phyloP scores from a whole-genome alignment of 2,888 invertebrate genomes.

The Xestia rhomboidea region DNA sequence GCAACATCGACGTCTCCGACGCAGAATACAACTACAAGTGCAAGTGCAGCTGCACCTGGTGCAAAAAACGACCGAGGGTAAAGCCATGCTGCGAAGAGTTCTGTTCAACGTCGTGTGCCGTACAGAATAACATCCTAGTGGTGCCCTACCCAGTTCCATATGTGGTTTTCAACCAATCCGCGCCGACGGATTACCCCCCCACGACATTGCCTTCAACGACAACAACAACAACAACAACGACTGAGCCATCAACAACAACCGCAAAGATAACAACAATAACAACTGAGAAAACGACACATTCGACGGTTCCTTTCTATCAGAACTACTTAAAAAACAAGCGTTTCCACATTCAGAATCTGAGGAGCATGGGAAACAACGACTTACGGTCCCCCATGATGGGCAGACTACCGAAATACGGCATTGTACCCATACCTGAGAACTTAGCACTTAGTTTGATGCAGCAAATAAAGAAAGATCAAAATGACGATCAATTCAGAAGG shows the following conservation, averaged over 20 bases:
- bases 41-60: constrained; percentile 45
- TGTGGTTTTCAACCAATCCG: constrained; percentile 45
- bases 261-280: not conserved
- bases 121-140: constrained; percentile 49
- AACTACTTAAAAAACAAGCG: constrained; percentile 26
- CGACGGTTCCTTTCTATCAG: constrained; percentile 16
- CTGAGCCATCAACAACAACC: not conserved
- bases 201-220: constrained; percentile 10
- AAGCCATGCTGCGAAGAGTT: constrained; percentile 41
- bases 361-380: constrained; percentile 20
- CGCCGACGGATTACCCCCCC: not conserved
- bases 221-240: not conserved
- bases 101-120: constrained; percentile 27
- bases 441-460: constrained; percentile 58
- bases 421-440: constrained; percentile 66
- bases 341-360: constrained; percentile 31
- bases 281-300: not conserved
- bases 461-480: constrained; percentile 45
- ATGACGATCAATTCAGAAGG: constrained; percentile 1
- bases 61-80: constrained; percentile 21
- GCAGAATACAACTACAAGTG: constrained; percentile 30
- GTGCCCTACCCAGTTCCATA: constrained; percentile 56
- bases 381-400: constrained; percentile 14
- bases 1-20: constrained; percentile 38
- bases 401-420: constrained; percentile 54